These are phyloP conservation scores for Stomatorhinus walkeri DNA, from an alignment of 2,797 vertebrate species.

Conservation along the genomic window DNA sequence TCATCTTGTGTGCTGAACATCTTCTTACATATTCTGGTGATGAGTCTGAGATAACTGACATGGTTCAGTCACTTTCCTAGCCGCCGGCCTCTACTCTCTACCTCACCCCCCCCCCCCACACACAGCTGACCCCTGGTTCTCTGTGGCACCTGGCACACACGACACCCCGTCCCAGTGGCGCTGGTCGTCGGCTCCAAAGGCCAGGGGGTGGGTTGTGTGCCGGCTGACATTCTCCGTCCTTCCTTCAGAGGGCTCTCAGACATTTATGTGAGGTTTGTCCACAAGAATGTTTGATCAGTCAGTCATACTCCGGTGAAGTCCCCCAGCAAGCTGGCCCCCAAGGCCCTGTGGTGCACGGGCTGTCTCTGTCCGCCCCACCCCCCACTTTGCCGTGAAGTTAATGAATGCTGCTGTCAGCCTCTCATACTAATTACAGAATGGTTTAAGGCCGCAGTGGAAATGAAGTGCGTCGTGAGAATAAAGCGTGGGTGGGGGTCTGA, in stretches of 20 bases:
- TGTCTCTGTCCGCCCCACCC: not conserved
- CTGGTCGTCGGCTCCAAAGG: not conserved
- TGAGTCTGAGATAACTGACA: not conserved
- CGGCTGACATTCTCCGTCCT: not conserved
- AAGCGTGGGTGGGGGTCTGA: not conserved
- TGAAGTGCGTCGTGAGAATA: not conserved
- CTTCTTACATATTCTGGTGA: not conserved
- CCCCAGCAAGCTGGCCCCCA: not conserved
- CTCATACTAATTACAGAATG: conserved; percentile 1
- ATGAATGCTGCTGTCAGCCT: conserved; percentile 9
- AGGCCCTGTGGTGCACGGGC: not conserved
- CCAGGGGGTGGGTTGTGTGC: not conserved
- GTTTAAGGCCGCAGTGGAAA: not conserved
- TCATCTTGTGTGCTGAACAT: not conserved
- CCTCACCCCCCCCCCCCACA: not conserved
- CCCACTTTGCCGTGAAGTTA: not conserved
- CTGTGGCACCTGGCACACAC: not conserved
- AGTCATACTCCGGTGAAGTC: not conserved
- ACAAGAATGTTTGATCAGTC: not conserved
- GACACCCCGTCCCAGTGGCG: not conserved
- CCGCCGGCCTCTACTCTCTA: not conserved
- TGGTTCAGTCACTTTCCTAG: not conserved
- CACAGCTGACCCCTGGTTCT: not conserved
- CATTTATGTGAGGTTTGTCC: not conserved
- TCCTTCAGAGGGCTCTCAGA: not conserved